phyloP scores from a whole-genome alignment of 2,888 invertebrate genomes.

The Leptinotarsa rubiginosa region DNA sequence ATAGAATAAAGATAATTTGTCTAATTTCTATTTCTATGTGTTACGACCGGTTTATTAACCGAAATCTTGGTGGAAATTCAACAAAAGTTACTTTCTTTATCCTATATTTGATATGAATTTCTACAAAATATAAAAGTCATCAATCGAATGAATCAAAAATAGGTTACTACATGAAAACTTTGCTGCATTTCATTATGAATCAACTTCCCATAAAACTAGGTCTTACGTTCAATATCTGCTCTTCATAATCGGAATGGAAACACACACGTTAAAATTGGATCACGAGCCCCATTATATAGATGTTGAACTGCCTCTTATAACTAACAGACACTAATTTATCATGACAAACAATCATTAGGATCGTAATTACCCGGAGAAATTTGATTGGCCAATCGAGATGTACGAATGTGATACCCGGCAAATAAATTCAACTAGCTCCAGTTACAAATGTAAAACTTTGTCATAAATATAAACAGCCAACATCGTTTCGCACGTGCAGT shows the following conservation, averaged over 20 bases:
- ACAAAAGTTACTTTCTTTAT: too few species aligned
- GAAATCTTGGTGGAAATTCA: too few species aligned
- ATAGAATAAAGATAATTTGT: too few species aligned
- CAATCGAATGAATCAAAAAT: too few species aligned
- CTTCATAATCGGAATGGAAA: slow-evolving; percentile 19
- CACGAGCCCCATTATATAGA: slow-evolving; percentile 22
- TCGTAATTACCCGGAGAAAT: slow-evolving; percentile 42
- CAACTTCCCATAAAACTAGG: neutral
- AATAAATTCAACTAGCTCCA: slow-evolving; percentile 47
- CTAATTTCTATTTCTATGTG: too few species aligned
- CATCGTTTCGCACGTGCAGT: slow-evolving; percentile 51
- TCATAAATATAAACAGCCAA: slow-evolving; percentile 49
- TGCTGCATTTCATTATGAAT: neutral
- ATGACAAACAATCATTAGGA: slow-evolving; percentile 42
- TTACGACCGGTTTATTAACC: too few species aligned
- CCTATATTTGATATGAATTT: too few species aligned
- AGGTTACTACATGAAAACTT: neutral
- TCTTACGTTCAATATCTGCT: slow-evolving; percentile 3
- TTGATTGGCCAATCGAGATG: slow-evolving; percentile 51
- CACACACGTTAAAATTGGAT: slow-evolving; percentile 19
- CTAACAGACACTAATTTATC: slow-evolving; percentile 35
- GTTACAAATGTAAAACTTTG: slow-evolving; percentile 50
- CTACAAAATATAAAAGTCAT: too few species aligned
- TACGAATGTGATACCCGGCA: slow-evolving; percentile 47
- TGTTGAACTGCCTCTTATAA: slow-evolving; percentile 31